Conservation (phyloP, 2,888 invertebrate genomes). For the Toxonevra muliebris region DNA sequence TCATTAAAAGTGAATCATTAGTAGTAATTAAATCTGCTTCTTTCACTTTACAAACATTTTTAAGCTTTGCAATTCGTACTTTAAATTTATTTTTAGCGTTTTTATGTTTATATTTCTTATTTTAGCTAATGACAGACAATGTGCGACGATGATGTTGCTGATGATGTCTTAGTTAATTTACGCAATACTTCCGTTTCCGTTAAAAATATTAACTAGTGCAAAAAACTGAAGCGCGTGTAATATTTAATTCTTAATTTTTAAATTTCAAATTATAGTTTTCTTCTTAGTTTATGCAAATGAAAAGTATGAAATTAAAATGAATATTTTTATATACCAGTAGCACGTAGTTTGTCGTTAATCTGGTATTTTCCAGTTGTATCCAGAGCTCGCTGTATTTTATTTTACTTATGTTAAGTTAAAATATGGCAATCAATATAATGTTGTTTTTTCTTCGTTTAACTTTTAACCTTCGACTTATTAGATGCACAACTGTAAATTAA, state of each 20-base stretch:
- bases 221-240: too few species aligned
- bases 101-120: too few species aligned
- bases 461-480: background rate
- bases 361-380: too few species aligned
- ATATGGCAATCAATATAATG: background rate
- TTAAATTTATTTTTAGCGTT: too few species aligned
- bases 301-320: background rate
- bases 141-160: background rate
- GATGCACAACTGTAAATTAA: conserved; percentile 12
- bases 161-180: conserved; percentile 19
- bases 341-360: background rate
- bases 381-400: too few species aligned
- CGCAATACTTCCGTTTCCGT: conserved; percentile 25
- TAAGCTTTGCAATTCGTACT: too few species aligned
- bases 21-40: too few species aligned
- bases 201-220: background rate
- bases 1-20: too few species aligned
- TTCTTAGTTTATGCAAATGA: background rate
- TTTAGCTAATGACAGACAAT: too few species aligned
- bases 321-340: background rate
- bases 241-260: too few species aligned
- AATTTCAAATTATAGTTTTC: background rate
- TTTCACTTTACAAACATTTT: too few species aligned
- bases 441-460: background rate
- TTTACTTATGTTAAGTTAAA: too few species aligned